phyloP scores from a whole-genome alignment of 1,140 invertebrate genomes.

The Fopius arisanus region DNA sequence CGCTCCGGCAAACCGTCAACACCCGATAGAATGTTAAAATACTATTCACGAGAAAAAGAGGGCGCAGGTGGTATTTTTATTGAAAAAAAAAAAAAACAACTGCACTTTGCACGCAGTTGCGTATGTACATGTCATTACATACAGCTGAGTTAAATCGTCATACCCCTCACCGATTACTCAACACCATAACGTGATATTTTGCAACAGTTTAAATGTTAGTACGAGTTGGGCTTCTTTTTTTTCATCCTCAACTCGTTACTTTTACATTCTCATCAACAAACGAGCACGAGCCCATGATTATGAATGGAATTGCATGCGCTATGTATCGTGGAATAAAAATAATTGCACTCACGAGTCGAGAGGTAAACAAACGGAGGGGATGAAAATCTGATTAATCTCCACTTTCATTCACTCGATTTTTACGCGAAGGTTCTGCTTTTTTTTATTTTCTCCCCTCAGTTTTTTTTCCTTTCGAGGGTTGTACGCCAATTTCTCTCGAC shows the following conservation, averaged over 20 bases:
- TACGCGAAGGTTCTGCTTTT: not conserved
- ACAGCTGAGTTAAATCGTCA: not conserved
- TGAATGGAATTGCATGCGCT: conserved; percentile 9
- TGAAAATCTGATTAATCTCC: not conserved
- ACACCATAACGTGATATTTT: conserved; percentile 1
- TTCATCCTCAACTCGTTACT: conserved; percentile 16
- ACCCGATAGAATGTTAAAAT: not conserved
- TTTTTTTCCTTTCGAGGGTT: no score
- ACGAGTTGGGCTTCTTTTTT: conserved; percentile 17
- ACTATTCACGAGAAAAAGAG: not conserved
- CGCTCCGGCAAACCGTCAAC: conserved; percentile 16
- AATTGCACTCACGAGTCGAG: not conserved
- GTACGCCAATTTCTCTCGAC: no score
- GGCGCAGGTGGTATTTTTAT: not conserved
- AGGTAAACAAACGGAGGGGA: not conserved
- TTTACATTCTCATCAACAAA: not conserved
- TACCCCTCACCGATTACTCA: not conserved
- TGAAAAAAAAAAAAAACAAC: not conserved
- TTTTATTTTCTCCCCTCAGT: not conserved
- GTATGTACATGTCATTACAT: not conserved
- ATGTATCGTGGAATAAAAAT: not conserved
- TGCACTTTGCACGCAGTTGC: not conserved
- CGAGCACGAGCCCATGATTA: conserved; percentile 3
- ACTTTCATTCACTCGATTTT: not conserved
- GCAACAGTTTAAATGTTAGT: conserved; percentile 4